Base-by-base conservation (phyloP, 1,140 invertebrate species). In the Leptoteleia sp. region DNA sequence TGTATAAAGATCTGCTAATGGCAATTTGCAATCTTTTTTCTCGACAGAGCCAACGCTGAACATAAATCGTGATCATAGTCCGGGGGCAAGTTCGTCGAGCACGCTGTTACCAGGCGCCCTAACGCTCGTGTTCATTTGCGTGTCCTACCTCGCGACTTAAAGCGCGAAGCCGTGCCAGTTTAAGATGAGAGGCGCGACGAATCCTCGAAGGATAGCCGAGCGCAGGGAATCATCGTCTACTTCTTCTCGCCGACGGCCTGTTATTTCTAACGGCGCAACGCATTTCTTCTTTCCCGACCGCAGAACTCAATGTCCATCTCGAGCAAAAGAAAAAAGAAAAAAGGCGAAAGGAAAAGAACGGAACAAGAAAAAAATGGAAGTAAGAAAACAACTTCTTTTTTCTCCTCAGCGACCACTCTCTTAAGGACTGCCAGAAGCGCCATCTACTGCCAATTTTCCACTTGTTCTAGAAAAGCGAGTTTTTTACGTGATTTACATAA, bases 1-100 rank as follows among this genome's bases (percentile, higher is more conserved):
- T n/a, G n/a, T n/a, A n/a, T n/a, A n/a, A n/a, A n/a, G n/a, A n/a
- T n/a, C n/a, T 6, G 22, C 22, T 25, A 25, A 25, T 25, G 22
- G 6, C 22, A 25, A 25, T 25, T 52, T 54, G 12, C 3, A 9
- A 22, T 15, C 47, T 29, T 52, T 29, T 31, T 42, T 43, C 40
- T 42, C 83, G 80, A 31, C 75, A 85, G 84, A 85, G 57, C 62
- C 81, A 4, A 54, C 78, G 45, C 9, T 68, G 33, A 76, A 79
- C 33, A 62, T 59, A 48, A 67, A 79, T 15, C 48, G 15, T 15
- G 80, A 79, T n/a, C 50, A 59, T 8, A 11, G 29, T 25, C 5
- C 17, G 4, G 13, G 8, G 19, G 19, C 16, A 11, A 79, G 76
- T 25, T 82, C 82, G 12, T 78, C 81, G 43, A 76, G 15, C 16